These are phyloP conservation scores for Drosophila pseudotalamancana DNA, from an alignment of 2,888 invertebrate species.

Conservation along the genomic window DNA sequence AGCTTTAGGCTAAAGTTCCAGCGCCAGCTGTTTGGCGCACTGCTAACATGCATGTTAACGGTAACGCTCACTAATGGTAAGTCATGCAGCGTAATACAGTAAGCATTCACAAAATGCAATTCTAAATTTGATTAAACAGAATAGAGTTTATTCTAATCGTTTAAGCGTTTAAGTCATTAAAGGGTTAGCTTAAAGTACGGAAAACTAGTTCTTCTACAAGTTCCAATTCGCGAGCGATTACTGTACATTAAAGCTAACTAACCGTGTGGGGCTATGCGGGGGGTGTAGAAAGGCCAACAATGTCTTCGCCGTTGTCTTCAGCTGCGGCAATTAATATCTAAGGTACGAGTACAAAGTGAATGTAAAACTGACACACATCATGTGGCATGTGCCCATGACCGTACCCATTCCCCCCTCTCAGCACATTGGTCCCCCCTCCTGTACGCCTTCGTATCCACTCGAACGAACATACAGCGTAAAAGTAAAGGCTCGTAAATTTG, in stretches of 20 bases:
- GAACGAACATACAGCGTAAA: slow-evolving; percentile 16
- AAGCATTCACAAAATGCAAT: not conserved
- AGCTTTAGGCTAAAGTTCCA: slow-evolving; percentile 48
- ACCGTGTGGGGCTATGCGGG: slow-evolving; percentile 24
- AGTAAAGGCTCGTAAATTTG: slow-evolving; percentile 70
- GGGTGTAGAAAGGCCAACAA: slow-evolving; percentile 49
- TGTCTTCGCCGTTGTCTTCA: slow-evolving; percentile 24
- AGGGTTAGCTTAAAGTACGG: too few relatives aligned
- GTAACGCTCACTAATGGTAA: slow-evolving; percentile 67
- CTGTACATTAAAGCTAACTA: slow-evolving; percentile 14
- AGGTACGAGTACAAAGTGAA: slow-evolving; percentile 74
- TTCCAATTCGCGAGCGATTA: not conserved
- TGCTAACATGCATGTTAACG: slow-evolving; percentile 58
- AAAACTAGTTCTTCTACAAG: too few relatives aligned
- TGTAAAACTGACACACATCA: slow-evolving; percentile 77
- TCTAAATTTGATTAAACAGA: too few relatives aligned
- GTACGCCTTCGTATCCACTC: not conserved
- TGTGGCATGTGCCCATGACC: slow-evolving; percentile 47
- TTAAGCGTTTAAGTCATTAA: too few relatives aligned
- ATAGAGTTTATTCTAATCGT: not conserved
- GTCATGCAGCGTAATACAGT: slow-evolving; percentile 34
- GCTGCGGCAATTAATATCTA: slow-evolving; percentile 71
- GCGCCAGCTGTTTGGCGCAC: slow-evolving; percentile 73
- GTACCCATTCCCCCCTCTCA: not conserved
- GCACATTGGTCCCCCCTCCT: not conserved